Evolutionary conservation across 2,797 vertebrate species (phyloP).

Genomic region (Pseudomugil gertrudae): DNA sequence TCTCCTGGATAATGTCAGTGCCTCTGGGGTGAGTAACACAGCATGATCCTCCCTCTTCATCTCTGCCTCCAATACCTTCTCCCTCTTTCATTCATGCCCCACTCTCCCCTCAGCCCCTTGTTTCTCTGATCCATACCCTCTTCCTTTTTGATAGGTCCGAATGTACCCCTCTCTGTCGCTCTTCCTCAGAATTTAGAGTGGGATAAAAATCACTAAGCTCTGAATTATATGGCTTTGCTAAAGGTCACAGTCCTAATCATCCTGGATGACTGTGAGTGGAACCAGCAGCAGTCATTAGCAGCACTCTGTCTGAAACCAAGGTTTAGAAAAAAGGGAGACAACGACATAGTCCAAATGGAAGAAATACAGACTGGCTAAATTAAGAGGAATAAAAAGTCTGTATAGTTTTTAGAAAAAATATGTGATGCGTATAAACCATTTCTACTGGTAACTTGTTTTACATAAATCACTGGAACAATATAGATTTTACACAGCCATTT

Average conservation of each 20-base stretch:
- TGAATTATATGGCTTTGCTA: slow-evolving; percentile 73
- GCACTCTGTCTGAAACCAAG: slow-evolving; percentile 60
- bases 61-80: slow-evolving; percentile 39
- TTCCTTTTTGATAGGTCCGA: slow-evolving; percentile 46
- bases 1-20: slow-evolving; percentile 74
- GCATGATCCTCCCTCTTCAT: slow-evolving; percentile 67
- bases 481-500: too few species aligned
- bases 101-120: slow-evolving; percentile 45
- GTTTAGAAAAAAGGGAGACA: slow-evolving; percentile 41
- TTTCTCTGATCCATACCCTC: slow-evolving; percentile 47
- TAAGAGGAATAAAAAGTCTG: background rate
- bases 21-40: slow-evolving; percentile 67
- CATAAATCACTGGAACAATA: too few species aligned
- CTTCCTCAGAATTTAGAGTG: slow-evolving; percentile 53
- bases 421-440: background rate
- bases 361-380: slow-evolving; percentile 1
- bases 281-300: slow-evolving; percentile 72
- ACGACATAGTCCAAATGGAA: slow-evolving; percentile 42
- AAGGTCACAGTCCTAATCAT: slow-evolving; percentile 81
- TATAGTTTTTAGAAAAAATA: slow-evolving; percentile 2
- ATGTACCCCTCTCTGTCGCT: slow-evolving; percentile 6
- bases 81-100: slow-evolving; percentile 52
- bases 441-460: background rate
- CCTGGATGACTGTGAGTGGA: slow-evolving; percentile 55
- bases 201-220: slow-evolving; percentile 70